Evolutionary conservation across 2,113 vertebrate species (phyloP), one percentile per base, ranked within the genome.

Genomic region (Cyprinodon brontotheroides): DNA sequence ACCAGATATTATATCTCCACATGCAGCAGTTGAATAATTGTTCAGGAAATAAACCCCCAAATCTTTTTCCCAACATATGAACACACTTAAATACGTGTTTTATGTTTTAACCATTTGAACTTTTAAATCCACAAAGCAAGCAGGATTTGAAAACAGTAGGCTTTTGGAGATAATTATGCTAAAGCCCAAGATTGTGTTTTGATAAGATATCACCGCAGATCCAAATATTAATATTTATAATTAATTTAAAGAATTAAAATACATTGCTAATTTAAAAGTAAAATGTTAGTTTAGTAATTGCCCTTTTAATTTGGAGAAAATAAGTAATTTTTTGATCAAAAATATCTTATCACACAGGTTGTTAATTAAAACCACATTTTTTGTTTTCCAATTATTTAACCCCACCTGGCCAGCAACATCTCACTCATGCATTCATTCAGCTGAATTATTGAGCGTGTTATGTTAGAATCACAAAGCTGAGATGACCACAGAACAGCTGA

Each of bases 381-480:
- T 53, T n/a, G n/a, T 70, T 41, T 65, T 63, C 13, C 13, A 76
- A 17, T 22, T 4, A 61, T 66, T 67, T 75, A n/a, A 38, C 20
- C 20, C 20, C 22, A 37, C 61, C 43, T 78, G 53, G 39, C 12
- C 71, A 61, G 60, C 60, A 70, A 72, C 68, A 40, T 70, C 78
- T 72, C 50, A 11, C 77, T 64, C 65, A 29, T 29, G 67, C 81
- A 86, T 65, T 87, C 85, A 79, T 72, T 61, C 77, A 57, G 74
- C 17, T 41, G 37, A 68, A 76, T 82, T 68, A 83, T n/a, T 81
- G 47, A 85, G 81, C 61, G 53, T 11, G 15, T 65, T 68, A 50
- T 73, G 83, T 87, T 87, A 86, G 77, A 68, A 80, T 72, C 74
- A 88, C 80, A 73, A 83, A 91, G 84, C 80, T 89, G 71, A 61